Evolutionary conservation across 2,888 invertebrate genomes (phyloP).

Genomic region (Falcaria lacertinaria): DNA sequence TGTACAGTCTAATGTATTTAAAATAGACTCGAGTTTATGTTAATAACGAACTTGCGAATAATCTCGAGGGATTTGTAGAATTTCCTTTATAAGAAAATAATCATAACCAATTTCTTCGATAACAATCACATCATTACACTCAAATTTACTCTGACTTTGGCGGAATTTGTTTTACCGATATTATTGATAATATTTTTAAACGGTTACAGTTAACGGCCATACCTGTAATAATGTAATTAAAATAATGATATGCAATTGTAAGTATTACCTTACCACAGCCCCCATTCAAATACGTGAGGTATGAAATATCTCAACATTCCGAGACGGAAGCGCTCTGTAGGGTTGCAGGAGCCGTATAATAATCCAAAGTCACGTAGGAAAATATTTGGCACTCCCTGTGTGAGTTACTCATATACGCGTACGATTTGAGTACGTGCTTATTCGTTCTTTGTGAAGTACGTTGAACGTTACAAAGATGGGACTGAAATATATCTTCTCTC

Average conservation of each 20-base stretch:
- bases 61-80: too few relatives aligned
- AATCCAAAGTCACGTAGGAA: conserved; percentile 21
- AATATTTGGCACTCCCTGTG: conserved; percentile 14
- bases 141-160: too few relatives aligned
- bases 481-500: neutral
- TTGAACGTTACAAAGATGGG: neutral
- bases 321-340: conserved; percentile 11
- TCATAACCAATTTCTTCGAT: too few relatives aligned
- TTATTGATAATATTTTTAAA: too few relatives aligned
- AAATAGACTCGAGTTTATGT: too few relatives aligned
- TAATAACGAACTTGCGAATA: too few relatives aligned
- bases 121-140: too few relatives aligned
- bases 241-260: too few relatives aligned
- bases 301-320: conserved; percentile 12
- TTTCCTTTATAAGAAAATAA: too few relatives aligned
- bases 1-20: neutral
- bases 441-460: neutral
- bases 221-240: too few relatives aligned
- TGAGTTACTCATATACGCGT: neutral
- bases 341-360: conserved; percentile 18
- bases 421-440: neutral
- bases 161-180: too few relatives aligned
- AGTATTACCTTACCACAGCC: neutral
- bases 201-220: too few relatives aligned
- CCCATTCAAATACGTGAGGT: conserved; percentile 6